Percentiles rank a stretch among this genome's conserved stretches.
Conservation (phyloP, 2,797 vertebrate genomes). For the Podarcis lilfordi region DNA sequence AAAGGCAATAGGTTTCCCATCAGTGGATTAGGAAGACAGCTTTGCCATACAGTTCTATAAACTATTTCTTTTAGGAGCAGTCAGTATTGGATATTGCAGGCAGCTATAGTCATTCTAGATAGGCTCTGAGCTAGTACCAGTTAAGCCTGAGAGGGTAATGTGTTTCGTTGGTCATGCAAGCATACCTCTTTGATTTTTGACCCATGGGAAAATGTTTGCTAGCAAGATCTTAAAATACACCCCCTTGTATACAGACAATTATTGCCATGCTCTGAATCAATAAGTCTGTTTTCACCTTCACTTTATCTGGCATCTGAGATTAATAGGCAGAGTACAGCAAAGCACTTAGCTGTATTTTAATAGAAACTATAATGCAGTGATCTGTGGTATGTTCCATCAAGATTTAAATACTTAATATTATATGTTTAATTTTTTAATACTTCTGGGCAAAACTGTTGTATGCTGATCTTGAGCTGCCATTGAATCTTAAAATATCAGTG, state of each 20-base stretch:
- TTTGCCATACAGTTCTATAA: not conserved
- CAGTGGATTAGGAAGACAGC: not conserved
- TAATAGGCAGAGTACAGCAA: conserved; percentile 44
- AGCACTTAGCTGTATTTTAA: conserved; percentile 13
- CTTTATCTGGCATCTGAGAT: conserved; percentile 49
- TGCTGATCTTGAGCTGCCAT: not conserved
- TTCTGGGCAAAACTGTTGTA: not conserved
- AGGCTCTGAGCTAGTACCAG: not conserved
- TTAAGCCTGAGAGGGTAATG: conserved; percentile 31
- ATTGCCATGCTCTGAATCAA: conserved; percentile 46
- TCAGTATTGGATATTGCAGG: not conserved
- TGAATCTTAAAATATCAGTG: not conserved
- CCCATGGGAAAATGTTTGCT: conserved; percentile 25
- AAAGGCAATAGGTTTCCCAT: no score
- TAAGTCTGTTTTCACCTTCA: conserved; percentile 47
- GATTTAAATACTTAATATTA: conserved; percentile 21
- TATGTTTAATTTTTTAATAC: conserved; percentile 1
- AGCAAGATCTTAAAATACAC: conserved; percentile 55
- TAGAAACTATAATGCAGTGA: conserved; percentile 14
- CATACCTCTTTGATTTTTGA: conserved; percentile 28
- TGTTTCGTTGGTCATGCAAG: conserved; percentile 8
- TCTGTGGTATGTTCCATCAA: conserved; percentile 36
- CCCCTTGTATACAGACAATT: conserved; percentile 53
- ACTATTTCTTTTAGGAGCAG: not conserved
- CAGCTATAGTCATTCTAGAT: not conserved